A percentile compares a stretch with the other conserved stretches of the same genome.
Conservation (phyloP, 2,888 invertebrate species). For the Pristionchus entomophagus region DNA sequence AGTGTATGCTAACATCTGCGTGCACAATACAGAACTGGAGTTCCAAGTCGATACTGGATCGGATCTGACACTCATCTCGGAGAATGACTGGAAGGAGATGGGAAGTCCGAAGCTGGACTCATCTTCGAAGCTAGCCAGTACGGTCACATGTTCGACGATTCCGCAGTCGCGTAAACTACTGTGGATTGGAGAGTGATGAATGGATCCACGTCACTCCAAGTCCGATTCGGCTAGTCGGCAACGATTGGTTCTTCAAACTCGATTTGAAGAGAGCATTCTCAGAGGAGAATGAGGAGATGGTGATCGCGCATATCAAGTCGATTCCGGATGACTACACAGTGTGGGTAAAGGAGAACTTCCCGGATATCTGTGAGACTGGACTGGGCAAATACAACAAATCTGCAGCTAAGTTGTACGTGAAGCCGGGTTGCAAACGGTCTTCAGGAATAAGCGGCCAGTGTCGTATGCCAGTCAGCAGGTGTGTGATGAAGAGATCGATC, state of each 20-base stretch:
- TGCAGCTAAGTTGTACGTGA: no score
- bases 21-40: neutral
- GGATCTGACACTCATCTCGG: no score
- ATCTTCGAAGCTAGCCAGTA: neutral
- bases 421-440: no score
- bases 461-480: slow-evolving; percentile 13
- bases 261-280: no score
- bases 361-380: neutral
- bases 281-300: neutral
- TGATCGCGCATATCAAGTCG: neutral
- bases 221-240: neutral
- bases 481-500: neutral
- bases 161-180: neutral
- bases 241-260: no score
- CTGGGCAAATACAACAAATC: slow-evolving; percentile 9
- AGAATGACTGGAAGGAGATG: no score
- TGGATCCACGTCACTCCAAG: no score
- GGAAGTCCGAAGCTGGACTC: no score
- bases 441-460: no score
- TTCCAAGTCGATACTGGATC: no score
- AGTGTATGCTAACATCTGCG: neutral
- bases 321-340: no score
- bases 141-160: neutral
- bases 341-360: neutral
- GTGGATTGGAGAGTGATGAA: no score